Evolutionary conservation across 2,888 invertebrate species (phyloP).

Genomic region (Mactromeris polynyma): DNA sequence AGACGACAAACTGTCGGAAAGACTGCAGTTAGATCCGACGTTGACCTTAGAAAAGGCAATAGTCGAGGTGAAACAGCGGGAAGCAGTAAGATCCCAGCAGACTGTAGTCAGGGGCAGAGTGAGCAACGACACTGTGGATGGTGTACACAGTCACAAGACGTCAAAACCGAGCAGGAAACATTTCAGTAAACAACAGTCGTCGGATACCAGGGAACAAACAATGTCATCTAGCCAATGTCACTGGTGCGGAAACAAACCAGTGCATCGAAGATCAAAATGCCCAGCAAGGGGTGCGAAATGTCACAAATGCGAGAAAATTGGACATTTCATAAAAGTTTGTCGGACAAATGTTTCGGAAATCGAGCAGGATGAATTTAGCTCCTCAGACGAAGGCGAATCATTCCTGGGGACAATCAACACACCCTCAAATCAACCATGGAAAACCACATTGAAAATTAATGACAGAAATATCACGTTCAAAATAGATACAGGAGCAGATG

Average conservation of each 20-base stretch:
- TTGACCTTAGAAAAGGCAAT: slow-evolving; percentile 48
- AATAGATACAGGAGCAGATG: slow-evolving; percentile 68
- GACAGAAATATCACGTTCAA: slow-evolving; percentile 53
- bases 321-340: slow-evolving; percentile 22
- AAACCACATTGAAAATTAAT: not conserved
- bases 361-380: not conserved
- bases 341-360: slow-evolving; percentile 8
- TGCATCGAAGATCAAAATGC: slow-evolving; percentile 21
- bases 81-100: slow-evolving; percentile 38
- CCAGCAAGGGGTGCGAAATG: slow-evolving; percentile 39
- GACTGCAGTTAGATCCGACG: slow-evolving; percentile 53
- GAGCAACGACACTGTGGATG: slow-evolving; percentile 11
- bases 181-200: not conserved
- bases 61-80: slow-evolving; percentile 31
- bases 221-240: not conserved
- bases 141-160: slow-evolving; percentile 27
- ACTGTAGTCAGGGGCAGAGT: slow-evolving; percentile 16
- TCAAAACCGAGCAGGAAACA: not conserved
- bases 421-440: slow-evolving; percentile 34
- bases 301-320: slow-evolving; percentile 14
- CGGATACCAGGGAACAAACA: not conserved
- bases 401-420: not conserved
- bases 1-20: slow-evolving; percentile 57
- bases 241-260: not conserved
- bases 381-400: not conserved